Base-by-base conservation (phyloP, 2,797 vertebrate species). In the Sus cebifrons region DNA sequence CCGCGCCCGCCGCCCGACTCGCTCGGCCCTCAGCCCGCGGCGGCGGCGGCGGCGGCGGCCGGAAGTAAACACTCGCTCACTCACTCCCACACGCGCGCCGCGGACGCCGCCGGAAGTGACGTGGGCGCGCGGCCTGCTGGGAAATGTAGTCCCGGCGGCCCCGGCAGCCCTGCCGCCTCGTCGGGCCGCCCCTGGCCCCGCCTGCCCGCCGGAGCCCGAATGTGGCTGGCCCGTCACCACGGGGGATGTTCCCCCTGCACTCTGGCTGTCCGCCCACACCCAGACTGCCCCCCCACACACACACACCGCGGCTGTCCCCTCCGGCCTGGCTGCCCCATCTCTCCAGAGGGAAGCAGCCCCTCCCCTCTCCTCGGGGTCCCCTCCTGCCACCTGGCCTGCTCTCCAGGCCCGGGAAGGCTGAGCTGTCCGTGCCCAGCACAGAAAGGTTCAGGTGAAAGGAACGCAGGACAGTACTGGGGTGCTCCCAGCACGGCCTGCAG, bases 41-140 rank as follows among this genome's bases (percentile, higher is more conserved):
- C 94, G 40, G 94, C 36, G 36, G 36, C 36, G 36, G 36, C 36
- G 36, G 36, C 97, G 81, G 96, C 96, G 98, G 98, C 99, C 99
- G 99, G 99, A 99, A 99, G 99, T 99, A 99, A 99, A 99, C 99
- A 99, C 98, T 98, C 97, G 98, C 95, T 97, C 97, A 97, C 98
- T 97, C 98, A 71, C 96, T 49, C 96, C 98, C 97, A 97, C 93
- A 96, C 96, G 96, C 94, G 93, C 98, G 68, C 86, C 98, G 98
- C 98, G 60, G 62, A 86, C 98, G 96, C 98, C 65, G 82, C 96
- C 96, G 98, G 98, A 98, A 97, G 95, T 91, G 95, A 74, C 94
- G 95, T 44, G 77, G 23, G 90, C 98, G 97, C 97, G 60, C 27
- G 3, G 65, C 93, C 54, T 49, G 77, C 83, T 62, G 98, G 98